Conservation (phyloP, 1,140 invertebrate genomes). For the Platorchestia sp. region DNA sequence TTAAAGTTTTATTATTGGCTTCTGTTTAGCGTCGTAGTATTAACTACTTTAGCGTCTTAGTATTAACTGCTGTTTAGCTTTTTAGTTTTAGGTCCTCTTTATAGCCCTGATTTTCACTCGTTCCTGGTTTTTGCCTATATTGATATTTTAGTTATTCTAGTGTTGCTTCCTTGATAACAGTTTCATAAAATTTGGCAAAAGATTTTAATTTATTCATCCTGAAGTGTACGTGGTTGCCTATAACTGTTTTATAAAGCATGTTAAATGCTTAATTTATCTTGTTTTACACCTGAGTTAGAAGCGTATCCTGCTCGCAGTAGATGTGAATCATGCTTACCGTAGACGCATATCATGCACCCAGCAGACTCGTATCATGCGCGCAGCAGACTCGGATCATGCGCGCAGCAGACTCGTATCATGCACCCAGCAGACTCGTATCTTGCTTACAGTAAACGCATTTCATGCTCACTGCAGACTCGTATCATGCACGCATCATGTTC, state of each 20-base stretch:
- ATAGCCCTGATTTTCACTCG: neutral
- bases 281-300: too few species aligned
- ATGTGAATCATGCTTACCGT: neutral
- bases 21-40: neutral
- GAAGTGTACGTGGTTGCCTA: too few species aligned
- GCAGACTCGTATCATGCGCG: neutral
- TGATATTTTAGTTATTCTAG: too few species aligned
- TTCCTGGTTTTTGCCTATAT: neutral
- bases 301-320: neutral
- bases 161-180: too few species aligned
- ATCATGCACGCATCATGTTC: neutral
- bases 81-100: neutral
- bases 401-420: neutral
- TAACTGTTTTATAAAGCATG: too few species aligned
- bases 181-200: too few species aligned
- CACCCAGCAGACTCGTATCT: neutral
- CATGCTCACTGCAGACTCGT: neutral
- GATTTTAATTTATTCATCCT: too few species aligned
- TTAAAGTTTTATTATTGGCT: too few species aligned
- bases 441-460: neutral
- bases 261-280: too few species aligned
- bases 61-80: neutral
- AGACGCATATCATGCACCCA: neutral
- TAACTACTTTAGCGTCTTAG: neutral
- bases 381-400: neutral